Conservation (phyloP, 2,113 vertebrate genomes). For the Microcebus murinus region DNA sequence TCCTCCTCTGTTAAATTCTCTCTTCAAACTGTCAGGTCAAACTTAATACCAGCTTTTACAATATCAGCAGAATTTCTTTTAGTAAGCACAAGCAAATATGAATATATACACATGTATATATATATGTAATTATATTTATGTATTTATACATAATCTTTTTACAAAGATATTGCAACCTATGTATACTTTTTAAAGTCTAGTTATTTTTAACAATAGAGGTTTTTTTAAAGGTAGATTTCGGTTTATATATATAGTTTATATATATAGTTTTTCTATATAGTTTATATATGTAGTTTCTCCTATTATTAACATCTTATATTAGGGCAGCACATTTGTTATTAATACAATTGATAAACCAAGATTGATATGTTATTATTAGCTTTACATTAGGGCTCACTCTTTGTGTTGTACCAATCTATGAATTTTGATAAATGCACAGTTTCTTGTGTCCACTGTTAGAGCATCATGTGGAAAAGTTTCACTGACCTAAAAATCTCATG, state of each 20-base stretch:
- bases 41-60: not conserved
- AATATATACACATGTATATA: not conserved
- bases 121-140: not conserved
- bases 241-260: not conserved
- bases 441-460: not conserved
- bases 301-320: not conserved
- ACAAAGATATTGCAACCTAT: no score
- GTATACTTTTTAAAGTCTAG: not conserved
- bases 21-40: not conserved
- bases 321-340: not conserved
- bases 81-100: not conserved
- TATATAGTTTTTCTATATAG: no score
- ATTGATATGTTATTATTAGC: not conserved
- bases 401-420: no score
- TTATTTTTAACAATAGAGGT: not conserved
- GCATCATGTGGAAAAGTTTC: no score
- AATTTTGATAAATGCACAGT: not conserved
- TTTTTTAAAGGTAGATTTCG: not conserved
- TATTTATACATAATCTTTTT: not conserved
- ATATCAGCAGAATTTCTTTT: not conserved
- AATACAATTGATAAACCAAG: no score
- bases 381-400: not conserved
- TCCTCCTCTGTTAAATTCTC: not conserved
- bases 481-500: not conserved
- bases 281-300: not conserved